A percentile compares a stretch with the other conserved stretches of the same genome.
Conservation (phyloP, 2,113 vertebrate species). For the Gambusia affinis region DNA sequence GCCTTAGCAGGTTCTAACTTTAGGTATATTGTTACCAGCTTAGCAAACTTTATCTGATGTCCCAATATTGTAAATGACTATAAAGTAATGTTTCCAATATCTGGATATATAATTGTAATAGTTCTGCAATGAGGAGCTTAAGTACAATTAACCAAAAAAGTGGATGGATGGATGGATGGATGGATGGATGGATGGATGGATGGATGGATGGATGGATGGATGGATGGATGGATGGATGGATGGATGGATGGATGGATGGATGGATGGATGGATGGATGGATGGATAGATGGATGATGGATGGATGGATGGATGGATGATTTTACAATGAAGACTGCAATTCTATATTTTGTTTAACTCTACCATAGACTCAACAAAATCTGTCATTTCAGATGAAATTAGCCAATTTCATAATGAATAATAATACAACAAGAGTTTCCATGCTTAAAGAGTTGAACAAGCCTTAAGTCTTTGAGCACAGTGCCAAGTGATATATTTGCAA, state of each 20-base stretch:
- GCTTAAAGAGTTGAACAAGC: conserved; percentile 46
- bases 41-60: conserved; percentile 40
- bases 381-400: not conserved
- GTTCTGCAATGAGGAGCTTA: not conserved
- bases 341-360: not conserved
- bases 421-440: too few species aligned
- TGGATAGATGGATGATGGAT: too few species aligned
- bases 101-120: not conserved
- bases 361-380: not conserved
- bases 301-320: not conserved
- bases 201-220: too few species aligned
- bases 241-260: too few species aligned
- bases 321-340: not conserved
- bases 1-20: conserved; percentile 58
- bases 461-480: conserved; percentile 62
- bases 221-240: too few species aligned
- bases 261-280: too few species aligned
- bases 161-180: too few species aligned
- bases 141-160: not conserved
- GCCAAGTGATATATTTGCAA: conserved; percentile 70
- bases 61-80: conserved; percentile 40
- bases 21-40: conserved; percentile 74
- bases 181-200: too few species aligned
- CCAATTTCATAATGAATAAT: not conserved
- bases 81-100: conserved; percentile 5